These are phyloP conservation scores for Spea bombifrons DNA, from an alignment of 2,113 vertebrate species.

Conservation along the genomic window DNA sequence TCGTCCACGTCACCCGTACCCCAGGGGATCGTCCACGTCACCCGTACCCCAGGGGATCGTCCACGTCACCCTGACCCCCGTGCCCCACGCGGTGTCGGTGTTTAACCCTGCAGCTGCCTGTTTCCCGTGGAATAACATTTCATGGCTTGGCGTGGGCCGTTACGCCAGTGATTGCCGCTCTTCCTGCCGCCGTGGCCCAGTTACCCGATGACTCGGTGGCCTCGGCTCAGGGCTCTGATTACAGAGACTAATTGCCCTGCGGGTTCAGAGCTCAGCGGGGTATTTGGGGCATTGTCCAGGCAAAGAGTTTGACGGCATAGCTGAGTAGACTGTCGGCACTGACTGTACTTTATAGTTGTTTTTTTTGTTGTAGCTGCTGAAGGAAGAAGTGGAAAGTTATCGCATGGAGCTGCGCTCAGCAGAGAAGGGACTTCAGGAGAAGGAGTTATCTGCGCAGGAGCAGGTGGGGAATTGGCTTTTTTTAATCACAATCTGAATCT, in stretches of 20 bases:
- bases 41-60: not conserved
- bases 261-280: not conserved
- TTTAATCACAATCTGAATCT: no score
- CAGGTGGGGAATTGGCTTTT: slow-evolving; percentile 70
- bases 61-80: not conserved
- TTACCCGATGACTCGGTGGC: slow-evolving; percentile 39
- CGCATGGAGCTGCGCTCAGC: slow-evolving; percentile 61
- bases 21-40: not conserved
- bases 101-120: no score
- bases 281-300: not conserved
- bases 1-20: not conserved
- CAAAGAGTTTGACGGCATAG: no score
- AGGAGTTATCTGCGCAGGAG: slow-evolving; percentile 78
- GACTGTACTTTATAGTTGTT: not conserved
- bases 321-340: not conserved
- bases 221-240: slow-evolving; percentile 34
- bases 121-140: slow-evolving; percentile 53
- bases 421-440: slow-evolving; percentile 77
- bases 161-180: slow-evolving; percentile 52
- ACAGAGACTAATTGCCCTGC: slow-evolving; percentile 22
- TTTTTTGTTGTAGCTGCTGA: slow-evolving; percentile 69
- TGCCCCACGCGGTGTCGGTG: not conserved
- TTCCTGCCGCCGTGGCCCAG: slow-evolving; percentile 53
- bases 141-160: slow-evolving; percentile 47
- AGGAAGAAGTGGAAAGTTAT: slow-evolving; percentile 75